phyloP scores from a whole-genome alignment of 2,888 invertebrate species.

The Pristionchus maxplancki region DNA sequence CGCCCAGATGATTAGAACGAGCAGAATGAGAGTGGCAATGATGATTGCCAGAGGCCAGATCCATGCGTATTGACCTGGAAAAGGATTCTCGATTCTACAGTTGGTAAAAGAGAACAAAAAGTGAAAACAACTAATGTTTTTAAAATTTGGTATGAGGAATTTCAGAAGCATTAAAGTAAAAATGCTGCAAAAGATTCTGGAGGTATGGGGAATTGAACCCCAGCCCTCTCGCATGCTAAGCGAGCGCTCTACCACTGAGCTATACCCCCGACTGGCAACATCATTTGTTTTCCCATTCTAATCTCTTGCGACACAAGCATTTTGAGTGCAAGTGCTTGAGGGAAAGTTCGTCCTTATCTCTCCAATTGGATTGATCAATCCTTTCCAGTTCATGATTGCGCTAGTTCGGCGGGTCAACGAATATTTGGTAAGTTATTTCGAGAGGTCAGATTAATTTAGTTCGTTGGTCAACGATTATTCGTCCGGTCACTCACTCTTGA shows the following conservation, averaged over 20 bases:
- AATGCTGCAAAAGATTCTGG: too few species aligned
- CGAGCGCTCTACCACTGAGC: slow-evolving; percentile 33
- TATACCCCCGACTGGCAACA: neutral
- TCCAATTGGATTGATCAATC: neutral
- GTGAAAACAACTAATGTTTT: neutral
- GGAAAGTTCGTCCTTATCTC: neutral
- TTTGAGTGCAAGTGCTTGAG: neutral
- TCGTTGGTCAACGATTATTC: too few species aligned
- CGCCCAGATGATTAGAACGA: slow-evolving; percentile 63
- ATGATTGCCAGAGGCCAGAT: slow-evolving; percentile 67
- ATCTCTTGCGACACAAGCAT: neutral
- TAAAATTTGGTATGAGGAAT: slow-evolving; percentile 23
- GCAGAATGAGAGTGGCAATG: slow-evolving; percentile 60
- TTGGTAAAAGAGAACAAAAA: neutral
- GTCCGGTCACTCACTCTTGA: slow-evolving; percentile 46
- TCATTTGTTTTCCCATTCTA: neutral
- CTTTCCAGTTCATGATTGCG: too few species aligned
- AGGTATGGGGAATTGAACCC: too few species aligned
- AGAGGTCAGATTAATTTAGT: neutral
- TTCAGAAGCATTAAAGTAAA: too few species aligned
- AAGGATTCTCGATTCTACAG: neutral
- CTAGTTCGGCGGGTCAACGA: neutral
- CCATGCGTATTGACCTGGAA: slow-evolving; percentile 67
- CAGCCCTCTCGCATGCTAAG: slow-evolving; percentile 37
- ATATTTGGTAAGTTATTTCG: neutral